phyloP scores from a whole-genome alignment of 2,888 invertebrate species.

The Drosophila yooni region DNA sequence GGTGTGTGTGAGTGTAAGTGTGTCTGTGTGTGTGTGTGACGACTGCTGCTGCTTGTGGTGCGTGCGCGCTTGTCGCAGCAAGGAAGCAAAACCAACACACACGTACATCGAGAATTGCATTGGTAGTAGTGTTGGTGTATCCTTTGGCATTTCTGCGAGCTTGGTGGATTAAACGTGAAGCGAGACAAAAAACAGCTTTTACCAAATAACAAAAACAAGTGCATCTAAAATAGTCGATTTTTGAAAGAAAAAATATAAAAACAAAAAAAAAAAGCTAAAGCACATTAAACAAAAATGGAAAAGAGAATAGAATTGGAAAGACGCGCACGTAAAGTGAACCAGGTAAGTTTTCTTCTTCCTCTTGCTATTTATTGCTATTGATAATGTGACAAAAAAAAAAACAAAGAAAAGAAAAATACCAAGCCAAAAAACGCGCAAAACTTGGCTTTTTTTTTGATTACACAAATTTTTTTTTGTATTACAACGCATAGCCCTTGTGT shows the following conservation, averaged over 20 bases:
- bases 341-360: slow-evolving; percentile 88
- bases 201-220: slow-evolving; percentile 64
- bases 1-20: slow-evolving; percentile 58
- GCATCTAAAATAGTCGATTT: slow-evolving; percentile 39
- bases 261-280: slow-evolving; percentile 19
- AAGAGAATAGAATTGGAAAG: slow-evolving; percentile 98
- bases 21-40: slow-evolving; percentile 54
- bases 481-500: slow-evolving; percentile 25
- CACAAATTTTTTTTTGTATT: slow-evolving; percentile 42
- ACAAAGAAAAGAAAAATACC: neutral
- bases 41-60: slow-evolving; percentile 66
- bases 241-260: neutral
- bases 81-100: slow-evolving; percentile 67
- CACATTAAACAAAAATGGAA: slow-evolving; percentile 88
- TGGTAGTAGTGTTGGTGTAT: slow-evolving; percentile 64
- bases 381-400: slow-evolving; percentile 14
- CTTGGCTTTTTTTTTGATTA: slow-evolving; percentile 31
- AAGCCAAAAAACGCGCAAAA: slow-evolving; percentile 62
- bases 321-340: slow-evolving; percentile 94
- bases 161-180: slow-evolving; percentile 52
- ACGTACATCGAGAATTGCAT: slow-evolving; percentile 28
- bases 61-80: slow-evolving; percentile 76
- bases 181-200: slow-evolving; percentile 52
- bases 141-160: slow-evolving; percentile 72
- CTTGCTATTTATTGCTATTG: slow-evolving; percentile 30